Evolutionary conservation across 2,113 vertebrate species (phyloP).

Genomic region (Corythaixoides concolor): DNA sequence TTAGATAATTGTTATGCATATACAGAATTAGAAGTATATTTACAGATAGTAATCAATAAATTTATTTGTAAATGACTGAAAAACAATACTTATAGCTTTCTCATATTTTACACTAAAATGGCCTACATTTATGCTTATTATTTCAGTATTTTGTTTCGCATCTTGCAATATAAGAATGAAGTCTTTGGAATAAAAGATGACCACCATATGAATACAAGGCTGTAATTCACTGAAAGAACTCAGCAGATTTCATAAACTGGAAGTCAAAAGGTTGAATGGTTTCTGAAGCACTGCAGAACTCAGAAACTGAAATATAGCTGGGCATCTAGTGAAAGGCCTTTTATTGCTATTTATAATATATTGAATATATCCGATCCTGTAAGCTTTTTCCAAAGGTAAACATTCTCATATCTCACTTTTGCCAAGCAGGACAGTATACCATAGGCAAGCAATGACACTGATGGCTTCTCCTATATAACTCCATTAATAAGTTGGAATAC

Average conservation of each 20-base stretch:
- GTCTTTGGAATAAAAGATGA: constrained; percentile 5
- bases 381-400: background rate
- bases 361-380: background rate
- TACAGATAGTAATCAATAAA: background rate
- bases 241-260: background rate
- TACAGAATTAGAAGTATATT: background rate
- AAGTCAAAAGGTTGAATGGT: background rate
- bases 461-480: background rate
- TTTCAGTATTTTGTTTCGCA: constrained; percentile 10
- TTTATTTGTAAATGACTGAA: background rate
- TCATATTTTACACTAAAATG: background rate
- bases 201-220: background rate
- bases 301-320: background rate
- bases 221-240: constrained; percentile 11
- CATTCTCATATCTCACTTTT: background rate
- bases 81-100: background rate
- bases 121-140: background rate
- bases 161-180: background rate
- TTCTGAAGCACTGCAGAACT: background rate
- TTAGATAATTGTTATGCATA: background rate
- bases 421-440: background rate
- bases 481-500: background rate
- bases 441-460: background rate
- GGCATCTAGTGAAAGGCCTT: background rate
- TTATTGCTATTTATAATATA: background rate